Conservation (phyloP, 1,140 invertebrate genomes). For the Cyrtorhinus lividipennis region DNA sequence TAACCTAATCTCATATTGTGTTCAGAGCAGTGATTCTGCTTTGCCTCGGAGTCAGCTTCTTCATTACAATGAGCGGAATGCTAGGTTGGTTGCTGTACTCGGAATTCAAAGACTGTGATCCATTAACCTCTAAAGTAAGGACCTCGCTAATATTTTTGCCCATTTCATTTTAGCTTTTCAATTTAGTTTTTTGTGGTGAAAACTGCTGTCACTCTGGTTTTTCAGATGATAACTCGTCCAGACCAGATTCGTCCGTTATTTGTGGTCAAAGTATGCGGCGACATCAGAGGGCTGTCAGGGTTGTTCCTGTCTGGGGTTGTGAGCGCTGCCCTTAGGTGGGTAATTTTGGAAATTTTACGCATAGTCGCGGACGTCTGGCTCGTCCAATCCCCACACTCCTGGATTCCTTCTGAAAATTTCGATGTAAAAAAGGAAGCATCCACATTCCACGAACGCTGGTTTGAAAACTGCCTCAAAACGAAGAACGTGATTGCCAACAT, state of each 20-base stretch:
- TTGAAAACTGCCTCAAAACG: not conserved
- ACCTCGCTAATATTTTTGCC: too few species aligned
- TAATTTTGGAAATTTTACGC: too few species aligned
- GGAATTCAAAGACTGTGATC: conserved; percentile 37
- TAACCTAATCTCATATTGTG: too few species aligned
- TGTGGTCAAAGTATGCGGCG: conserved; percentile 47
- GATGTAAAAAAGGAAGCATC: not conserved
- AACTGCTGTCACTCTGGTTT: too few species aligned
- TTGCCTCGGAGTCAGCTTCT: conserved; percentile 45
- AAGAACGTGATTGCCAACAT: too few species aligned
- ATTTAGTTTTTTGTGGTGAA: too few species aligned
- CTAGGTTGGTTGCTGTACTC: conserved; percentile 36
- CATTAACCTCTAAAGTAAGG: conserved; percentile 28
- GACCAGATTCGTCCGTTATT: conserved; percentile 58
- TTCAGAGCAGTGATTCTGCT: conserved; percentile 46
- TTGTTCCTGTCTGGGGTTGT: conserved; percentile 65
- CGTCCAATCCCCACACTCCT: too few species aligned
- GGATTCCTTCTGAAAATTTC: too few species aligned
- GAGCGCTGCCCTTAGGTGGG: conserved; percentile 50
- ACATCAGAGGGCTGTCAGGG: conserved; percentile 56
- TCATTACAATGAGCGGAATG: conserved; percentile 33
- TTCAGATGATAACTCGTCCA: conserved; percentile 28
- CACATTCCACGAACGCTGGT: too few species aligned
- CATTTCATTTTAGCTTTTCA: too few species aligned
- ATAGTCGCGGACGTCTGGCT: too few species aligned